phyloP scores from a whole-genome alignment of 2,888 invertebrate genomes.

The Tholera decimalis region DNA sequence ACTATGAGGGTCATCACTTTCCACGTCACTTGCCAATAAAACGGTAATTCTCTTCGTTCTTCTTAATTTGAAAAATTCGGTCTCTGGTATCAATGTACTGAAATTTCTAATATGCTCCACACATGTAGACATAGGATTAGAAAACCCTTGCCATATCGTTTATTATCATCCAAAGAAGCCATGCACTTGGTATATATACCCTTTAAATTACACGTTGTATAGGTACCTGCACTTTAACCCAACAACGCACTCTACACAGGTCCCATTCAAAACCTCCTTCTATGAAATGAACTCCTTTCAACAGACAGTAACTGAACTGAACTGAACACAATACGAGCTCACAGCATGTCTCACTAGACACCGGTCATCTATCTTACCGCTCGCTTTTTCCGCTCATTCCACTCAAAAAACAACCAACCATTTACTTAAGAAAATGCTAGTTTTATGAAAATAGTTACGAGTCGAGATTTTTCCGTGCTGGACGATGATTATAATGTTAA shows the following conservation, averaged over 20 bases:
- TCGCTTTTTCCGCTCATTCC: conserved; percentile 40
- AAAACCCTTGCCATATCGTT: no score
- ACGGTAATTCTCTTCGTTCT: no score
- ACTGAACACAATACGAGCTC: conserved; percentile 28
- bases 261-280: background rate
- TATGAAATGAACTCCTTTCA: conserved; percentile 8
- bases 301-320: conserved; percentile 31
- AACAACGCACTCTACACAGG: background rate
- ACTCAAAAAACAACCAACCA: conserved; percentile 34
- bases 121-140: no score
- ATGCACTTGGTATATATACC: no score
- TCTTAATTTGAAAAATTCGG: no score
- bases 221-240: no score
- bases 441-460: background rate
- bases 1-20: no score
- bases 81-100: no score
- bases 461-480: conserved; percentile 22
- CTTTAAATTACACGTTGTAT: no score
- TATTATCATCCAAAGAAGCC: no score
- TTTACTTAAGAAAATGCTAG: conserved; percentile 15
- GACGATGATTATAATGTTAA: conserved; percentile 10
- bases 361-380: conserved; percentile 39
- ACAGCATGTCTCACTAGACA: conserved; percentile 21
- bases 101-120: no score
- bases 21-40: no score